Conservation (phyloP, 2,113 vertebrate genomes). For the Dendrocopos noguchii region DNA sequence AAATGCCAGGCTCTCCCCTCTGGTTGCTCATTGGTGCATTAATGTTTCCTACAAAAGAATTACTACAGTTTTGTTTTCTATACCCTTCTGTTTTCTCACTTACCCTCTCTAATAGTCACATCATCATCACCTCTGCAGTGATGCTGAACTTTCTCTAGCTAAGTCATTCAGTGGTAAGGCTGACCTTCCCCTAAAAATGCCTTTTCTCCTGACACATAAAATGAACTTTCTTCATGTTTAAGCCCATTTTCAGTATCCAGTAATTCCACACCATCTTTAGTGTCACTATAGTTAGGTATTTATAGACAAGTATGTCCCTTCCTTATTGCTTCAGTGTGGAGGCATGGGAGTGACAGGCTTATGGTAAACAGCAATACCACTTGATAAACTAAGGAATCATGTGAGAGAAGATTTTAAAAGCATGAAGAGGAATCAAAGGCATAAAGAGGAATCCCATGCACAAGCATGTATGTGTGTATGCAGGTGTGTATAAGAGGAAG, state of each 20-base stretch:
- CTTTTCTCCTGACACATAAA: neutral
- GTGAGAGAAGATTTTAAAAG: neutral
- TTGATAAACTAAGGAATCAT: neutral
- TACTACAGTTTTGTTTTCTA: neutral
- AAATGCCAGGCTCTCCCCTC: neutral
- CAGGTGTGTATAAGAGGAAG: neutral
- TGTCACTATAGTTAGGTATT: neutral
- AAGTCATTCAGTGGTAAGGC: neutral
- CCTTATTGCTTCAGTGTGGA: neutral
- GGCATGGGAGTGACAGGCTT: neutral
- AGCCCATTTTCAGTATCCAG: neutral
- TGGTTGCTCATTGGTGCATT: neutral
- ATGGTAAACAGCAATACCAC: neutral
- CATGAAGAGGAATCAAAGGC: neutral
- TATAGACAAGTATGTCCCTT: neutral
- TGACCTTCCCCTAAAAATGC: neutral
- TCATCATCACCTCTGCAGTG: neutral
- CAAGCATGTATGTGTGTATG: neutral
- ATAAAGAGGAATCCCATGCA: neutral
- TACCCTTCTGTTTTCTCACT: neutral
- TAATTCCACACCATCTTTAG: neutral
- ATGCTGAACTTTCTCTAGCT: neutral
- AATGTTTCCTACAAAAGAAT: neutral
- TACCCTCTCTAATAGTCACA: neutral
- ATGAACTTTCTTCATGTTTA: slow-evolving; percentile 2